phyloP scores from a whole-genome alignment of 2,797 vertebrate species.

The Micropoecilia bifurca region DNA sequence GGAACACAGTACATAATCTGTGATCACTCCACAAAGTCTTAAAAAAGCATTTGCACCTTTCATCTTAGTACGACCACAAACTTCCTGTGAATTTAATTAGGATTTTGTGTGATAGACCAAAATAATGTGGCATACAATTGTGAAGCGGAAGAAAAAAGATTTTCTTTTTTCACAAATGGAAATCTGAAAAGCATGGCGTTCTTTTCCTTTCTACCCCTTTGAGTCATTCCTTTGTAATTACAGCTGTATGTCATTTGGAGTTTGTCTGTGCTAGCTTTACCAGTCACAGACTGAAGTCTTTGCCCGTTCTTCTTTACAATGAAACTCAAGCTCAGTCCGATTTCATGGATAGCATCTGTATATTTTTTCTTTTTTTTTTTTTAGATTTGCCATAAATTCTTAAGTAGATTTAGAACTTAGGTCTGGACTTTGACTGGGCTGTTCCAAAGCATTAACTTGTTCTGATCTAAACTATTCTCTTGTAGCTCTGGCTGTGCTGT shows the following conservation, averaged over 20 bases:
- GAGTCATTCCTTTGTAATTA: conserved; percentile 1
- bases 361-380: too few relatives aligned
- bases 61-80: neutral
- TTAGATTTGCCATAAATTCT: neutral
- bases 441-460: neutral
- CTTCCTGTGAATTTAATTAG: neutral
- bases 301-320: neutral
- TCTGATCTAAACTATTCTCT: neutral
- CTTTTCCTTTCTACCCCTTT: neutral
- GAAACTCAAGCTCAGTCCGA: neutral
- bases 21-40: neutral
- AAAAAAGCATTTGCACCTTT: neutral
- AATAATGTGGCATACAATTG: neutral
- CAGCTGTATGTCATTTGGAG: conserved; percentile 7
- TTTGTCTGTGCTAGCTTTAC: conserved; percentile 3
- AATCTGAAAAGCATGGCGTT: neutral
- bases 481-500: neutral
- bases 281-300: neutral
- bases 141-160: neutral
- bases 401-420: neutral
- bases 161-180: neutral
- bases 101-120: neutral
- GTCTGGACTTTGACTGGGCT: neutral
- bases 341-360: neutral
- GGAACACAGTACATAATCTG: conserved; percentile 15